phyloP scores from a whole-genome alignment of 2,113 vertebrate genomes.

The Hippoglossus stenolepis region DNA sequence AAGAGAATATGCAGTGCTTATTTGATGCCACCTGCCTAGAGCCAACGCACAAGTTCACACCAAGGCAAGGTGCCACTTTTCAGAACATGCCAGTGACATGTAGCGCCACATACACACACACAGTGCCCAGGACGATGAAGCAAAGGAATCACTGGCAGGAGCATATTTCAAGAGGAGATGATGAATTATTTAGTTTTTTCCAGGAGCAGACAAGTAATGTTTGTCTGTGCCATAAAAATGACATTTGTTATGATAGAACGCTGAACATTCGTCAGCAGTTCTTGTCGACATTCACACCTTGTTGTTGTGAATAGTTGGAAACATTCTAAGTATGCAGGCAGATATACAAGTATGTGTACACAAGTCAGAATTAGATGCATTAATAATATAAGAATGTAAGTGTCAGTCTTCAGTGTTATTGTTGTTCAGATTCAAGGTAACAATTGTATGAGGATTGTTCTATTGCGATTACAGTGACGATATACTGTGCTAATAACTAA shows the following conservation, averaged over 20 bases:
- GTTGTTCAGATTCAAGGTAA: conserved; percentile 6
- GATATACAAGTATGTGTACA: background rate
- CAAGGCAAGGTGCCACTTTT: conserved; percentile 48
- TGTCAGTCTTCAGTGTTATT: background rate
- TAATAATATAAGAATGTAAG: background rate
- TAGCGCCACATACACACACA: background rate
- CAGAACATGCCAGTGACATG: conserved; percentile 50
- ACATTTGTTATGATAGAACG: conserved; percentile 36
- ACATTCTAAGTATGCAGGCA: too few species aligned
- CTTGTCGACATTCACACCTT: background rate
- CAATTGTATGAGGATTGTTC: background rate
- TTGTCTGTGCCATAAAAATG: conserved; percentile 25
- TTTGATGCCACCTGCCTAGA: conserved; percentile 42
- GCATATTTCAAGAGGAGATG: conserved; percentile 2
- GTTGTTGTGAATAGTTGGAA: too few species aligned
- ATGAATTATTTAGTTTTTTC: conserved; percentile 42
- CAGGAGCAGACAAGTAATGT: conserved; percentile 4
- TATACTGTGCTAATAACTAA: background rate
- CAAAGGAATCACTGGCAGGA: conserved; percentile 23
- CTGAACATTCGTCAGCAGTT: conserved; percentile 19
- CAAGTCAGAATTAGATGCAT: background rate
- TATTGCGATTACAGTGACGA: background rate
- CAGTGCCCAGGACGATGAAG: background rate
- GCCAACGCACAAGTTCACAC: conserved; percentile 17
- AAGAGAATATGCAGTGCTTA: conserved; percentile 29